A percentile compares a stretch with the other conserved stretches of the same genome.
Evolutionary conservation across 2,113 vertebrate genomes (phyloP).

Genomic region (Otolemur garnettii): DNA sequence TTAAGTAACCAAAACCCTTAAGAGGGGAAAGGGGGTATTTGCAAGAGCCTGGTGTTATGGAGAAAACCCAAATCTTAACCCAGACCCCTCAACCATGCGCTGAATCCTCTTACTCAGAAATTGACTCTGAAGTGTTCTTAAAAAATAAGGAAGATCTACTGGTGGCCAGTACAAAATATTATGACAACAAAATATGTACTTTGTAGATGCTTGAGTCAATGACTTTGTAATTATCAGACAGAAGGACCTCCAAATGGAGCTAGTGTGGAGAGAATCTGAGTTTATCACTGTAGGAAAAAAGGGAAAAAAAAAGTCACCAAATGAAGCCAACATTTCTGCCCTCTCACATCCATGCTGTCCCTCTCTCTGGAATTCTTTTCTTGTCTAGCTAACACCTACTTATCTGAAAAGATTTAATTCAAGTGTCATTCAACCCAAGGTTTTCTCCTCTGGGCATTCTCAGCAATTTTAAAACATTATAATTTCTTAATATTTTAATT

Average conservation of each 20-base stretch:
- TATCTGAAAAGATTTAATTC: constrained; percentile 26
- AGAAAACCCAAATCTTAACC: constrained; percentile 64
- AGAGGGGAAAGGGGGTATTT: constrained; percentile 42
- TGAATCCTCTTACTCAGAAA: constrained; percentile 57
- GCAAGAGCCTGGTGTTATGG: neutral
- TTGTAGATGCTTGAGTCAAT: neutral
- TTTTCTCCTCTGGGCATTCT: constrained; percentile 42
- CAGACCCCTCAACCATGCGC: constrained; percentile 3
- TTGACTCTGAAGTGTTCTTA: neutral
- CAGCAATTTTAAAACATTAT: constrained; percentile 35
- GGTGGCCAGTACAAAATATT: neutral
- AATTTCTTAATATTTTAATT: constrained; percentile 45
- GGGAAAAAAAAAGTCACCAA: neutral
- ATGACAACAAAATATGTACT: constrained; percentile 43
- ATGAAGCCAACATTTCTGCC: neutral
- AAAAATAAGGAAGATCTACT: neutral
- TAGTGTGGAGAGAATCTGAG: neutral
- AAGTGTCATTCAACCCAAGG: constrained; percentile 30
- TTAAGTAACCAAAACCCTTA: constrained; percentile 70
- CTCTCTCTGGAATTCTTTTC: neutral
- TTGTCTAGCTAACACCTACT: constrained; percentile 24
- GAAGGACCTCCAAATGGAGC: constrained; percentile 52
- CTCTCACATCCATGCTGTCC: neutral
- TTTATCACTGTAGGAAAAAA: neutral
- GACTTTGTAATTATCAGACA: neutral